phyloP scores from a whole-genome alignment of 1,140 invertebrate species.

The Panulirus ornatus region DNA sequence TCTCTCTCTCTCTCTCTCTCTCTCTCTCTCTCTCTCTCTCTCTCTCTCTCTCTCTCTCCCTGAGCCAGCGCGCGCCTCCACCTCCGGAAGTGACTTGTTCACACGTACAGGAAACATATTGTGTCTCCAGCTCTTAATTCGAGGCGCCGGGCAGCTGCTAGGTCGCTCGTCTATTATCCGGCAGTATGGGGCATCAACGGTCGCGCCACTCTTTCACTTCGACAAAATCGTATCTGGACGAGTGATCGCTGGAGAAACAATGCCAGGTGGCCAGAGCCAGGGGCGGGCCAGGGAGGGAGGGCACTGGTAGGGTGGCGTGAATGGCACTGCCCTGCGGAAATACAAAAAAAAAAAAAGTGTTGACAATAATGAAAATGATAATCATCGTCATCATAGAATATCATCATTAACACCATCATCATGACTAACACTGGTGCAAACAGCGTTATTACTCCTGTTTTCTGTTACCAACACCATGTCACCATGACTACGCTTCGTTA shows the following conservation, averaged over 20 bases:
- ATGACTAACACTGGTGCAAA: too few relatives aligned
- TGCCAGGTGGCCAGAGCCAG: not conserved
- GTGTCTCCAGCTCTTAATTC: slow-evolving; percentile 69
- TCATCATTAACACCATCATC: too few relatives aligned
- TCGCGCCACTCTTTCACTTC: slow-evolving; percentile 30
- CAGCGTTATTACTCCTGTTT: too few relatives aligned
- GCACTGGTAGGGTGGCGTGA: not conserved
- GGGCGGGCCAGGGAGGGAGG: slow-evolving; percentile 2
- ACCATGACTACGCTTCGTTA: too few relatives aligned
- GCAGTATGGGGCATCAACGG: slow-evolving; percentile 41
- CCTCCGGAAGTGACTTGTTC: slow-evolving; percentile 68
- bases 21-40: slow-evolving; percentile 20
- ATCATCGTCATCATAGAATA: too few relatives aligned
- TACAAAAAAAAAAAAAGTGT: too few relatives aligned
- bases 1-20: slow-evolving; percentile 11
- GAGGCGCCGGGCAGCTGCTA: slow-evolving; percentile 45
- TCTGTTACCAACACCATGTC: too few relatives aligned
- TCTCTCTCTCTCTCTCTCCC: not conserved
- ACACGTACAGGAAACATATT: slow-evolving; percentile 69
- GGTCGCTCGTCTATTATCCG: slow-evolving; percentile 46
- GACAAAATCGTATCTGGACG: slow-evolving; percentile 6
- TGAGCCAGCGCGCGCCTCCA: not conserved
- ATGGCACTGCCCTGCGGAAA: too few relatives aligned
- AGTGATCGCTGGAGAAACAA: slow-evolving; percentile 39
- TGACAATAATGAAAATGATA: too few relatives aligned